These are phyloP conservation scores for Mormyrus hasselquistii DNA, from an alignment of 2,797 vertebrate species.

Conservation along the genomic window DNA sequence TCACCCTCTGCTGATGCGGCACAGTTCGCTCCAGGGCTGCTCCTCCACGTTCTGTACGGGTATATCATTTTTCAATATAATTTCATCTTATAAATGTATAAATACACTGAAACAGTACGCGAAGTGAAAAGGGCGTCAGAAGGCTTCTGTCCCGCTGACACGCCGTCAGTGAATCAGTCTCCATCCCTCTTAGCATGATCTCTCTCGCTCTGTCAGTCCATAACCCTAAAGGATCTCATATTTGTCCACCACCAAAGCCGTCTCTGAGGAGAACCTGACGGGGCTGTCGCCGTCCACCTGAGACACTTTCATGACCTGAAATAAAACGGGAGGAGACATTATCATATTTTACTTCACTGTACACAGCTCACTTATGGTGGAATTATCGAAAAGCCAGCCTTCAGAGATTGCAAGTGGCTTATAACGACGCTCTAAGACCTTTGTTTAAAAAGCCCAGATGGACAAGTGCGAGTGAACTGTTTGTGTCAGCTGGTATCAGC, in stretches of 20 bases:
- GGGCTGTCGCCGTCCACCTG: conserved; percentile 80
- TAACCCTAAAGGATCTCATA: conserved; percentile 88
- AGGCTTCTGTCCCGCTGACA: conserved; percentile 2
- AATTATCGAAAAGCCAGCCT: too few relatives aligned
- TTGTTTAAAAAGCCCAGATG: too few relatives aligned
- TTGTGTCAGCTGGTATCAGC: too few relatives aligned
- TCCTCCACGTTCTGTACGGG: background rate
- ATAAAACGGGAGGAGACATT: background rate
- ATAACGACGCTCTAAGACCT: too few relatives aligned
- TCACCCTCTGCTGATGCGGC: background rate
- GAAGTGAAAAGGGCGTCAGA: background rate
- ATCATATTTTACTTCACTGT: too few relatives aligned
- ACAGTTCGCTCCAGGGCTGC: background rate
- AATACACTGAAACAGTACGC: conserved; percentile 14
- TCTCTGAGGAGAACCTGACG: conserved; percentile 86
- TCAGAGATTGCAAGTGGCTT: too few relatives aligned
- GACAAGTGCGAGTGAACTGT: too few relatives aligned
- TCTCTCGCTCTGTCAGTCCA: background rate
- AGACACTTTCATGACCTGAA: conserved; percentile 85
- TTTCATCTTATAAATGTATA: conserved; percentile 19
- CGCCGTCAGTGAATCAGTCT: background rate
- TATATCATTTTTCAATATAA: conserved; percentile 32
- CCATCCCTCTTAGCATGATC: background rate
- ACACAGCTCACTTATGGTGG: too few relatives aligned
- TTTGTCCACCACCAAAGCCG: conserved; percentile 91